Evolutionary conservation across 2,797 vertebrate species (phyloP).

Genomic region (Alcedo atthis): DNA sequence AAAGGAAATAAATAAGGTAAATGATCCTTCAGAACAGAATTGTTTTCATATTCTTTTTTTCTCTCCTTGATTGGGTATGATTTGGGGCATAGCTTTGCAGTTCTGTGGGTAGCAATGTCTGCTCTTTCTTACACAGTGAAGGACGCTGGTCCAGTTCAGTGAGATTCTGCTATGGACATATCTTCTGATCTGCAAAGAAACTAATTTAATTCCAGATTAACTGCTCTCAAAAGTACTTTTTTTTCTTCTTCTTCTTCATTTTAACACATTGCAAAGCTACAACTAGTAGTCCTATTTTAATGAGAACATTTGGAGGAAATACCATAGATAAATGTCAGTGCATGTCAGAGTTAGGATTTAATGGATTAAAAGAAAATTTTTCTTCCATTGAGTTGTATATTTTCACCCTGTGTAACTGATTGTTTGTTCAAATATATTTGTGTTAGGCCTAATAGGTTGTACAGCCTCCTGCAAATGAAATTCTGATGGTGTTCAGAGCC

Average conservation of each 20-base stretch:
- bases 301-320: conserved; percentile 37
- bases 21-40: not conserved
- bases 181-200: conserved; percentile 59
- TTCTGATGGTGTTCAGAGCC: not conserved
- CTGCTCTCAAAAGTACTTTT: conserved; percentile 50
- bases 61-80: conserved; percentile 31
- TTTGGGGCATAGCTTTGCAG: not conserved
- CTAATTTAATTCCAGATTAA: conserved; percentile 69
- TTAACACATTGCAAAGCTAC: conserved; percentile 35
- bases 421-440: conserved; percentile 33
- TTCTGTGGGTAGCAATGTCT: not conserved
- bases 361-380: not conserved
- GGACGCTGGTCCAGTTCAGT: conserved; percentile 28
- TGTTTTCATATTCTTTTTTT: conserved; percentile 22
- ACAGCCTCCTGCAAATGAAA: not conserved
- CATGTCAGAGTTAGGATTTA: conserved; percentile 5
- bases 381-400: not conserved
- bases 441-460: not conserved
- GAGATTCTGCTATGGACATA: conserved; percentile 36
- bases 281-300: conserved; percentile 35
- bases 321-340: conserved; percentile 22
- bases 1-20: not conserved
- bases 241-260: not conserved
- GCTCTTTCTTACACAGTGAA: conserved; percentile 7
- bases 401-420: not conserved